A percentile compares a stretch with the other conserved stretches of the same genome.
Evolutionary conservation across 2,113 vertebrate species (phyloP).

Genomic region (Hoplias malabaricus): DNA sequence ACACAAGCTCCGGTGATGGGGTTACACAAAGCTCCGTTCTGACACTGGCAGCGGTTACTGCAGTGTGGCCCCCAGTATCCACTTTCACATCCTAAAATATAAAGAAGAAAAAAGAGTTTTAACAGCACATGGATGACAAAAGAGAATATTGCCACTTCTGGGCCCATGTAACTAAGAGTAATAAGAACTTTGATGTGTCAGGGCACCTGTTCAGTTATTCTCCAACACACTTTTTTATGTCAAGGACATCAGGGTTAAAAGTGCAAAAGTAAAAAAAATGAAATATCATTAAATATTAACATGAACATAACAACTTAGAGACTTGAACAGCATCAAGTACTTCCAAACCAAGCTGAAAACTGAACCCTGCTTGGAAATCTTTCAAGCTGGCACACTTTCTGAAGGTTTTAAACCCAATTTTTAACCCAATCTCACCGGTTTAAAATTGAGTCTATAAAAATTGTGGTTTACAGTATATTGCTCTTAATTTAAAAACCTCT

Average conservation of each 20-base stretch:
- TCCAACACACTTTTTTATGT: neutral
- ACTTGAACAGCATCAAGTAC: no score
- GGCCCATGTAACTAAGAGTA: neutral
- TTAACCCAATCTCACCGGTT: no score
- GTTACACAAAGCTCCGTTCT: conserved; percentile 94
- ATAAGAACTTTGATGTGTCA: neutral
- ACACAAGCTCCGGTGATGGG: conserved; percentile 98
- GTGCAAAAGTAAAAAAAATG: neutral
- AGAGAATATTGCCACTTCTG: neutral
- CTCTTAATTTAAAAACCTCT: no score
- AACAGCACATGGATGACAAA: conserved; percentile 3
- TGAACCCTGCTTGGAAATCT: no score
- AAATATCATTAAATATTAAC: neutral
- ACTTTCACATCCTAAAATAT: conserved; percentile 87
- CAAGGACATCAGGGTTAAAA: neutral
- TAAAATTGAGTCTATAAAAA: no score
- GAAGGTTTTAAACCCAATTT: no score
- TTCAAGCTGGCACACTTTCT: no score
- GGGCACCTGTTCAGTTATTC: neutral
- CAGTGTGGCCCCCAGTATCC: conserved; percentile 98
- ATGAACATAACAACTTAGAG: neutral
- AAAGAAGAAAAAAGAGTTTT: neutral
- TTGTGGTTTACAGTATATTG: no score
- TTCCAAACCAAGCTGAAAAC: no score
- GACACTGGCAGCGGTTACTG: conserved; percentile 97